Evolutionary conservation across 2,113 vertebrate species (phyloP).

Genomic region (Pholis gunnellus): DNA sequence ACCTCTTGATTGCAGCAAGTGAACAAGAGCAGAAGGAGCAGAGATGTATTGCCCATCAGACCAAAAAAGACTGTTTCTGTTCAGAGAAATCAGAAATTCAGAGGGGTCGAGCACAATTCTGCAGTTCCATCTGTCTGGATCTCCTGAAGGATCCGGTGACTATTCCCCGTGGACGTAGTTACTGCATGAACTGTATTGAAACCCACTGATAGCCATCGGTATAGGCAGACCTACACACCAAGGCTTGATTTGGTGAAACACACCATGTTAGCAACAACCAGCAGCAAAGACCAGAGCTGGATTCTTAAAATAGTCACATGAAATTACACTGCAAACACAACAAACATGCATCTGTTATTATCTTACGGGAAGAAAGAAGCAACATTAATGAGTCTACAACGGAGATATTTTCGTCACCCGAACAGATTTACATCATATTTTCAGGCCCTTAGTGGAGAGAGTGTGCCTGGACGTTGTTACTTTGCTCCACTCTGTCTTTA

Average conservation of each 20-base stretch:
- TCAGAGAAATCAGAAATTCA: no score
- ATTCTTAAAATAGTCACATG: conserved; percentile 7
- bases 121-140: no score
- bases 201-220: conserved; percentile 28
- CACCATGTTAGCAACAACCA: background rate
- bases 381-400: fast-evolving
- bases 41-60: no score
- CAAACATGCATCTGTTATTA: background rate
- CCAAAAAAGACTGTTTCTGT: no score
- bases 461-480: conserved; percentile 41
- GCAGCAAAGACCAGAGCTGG: conserved; percentile 28
- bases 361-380: conserved; percentile 27
- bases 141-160: no score
- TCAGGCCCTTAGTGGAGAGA: conserved; percentile 35
- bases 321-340: conserved; percentile 47
- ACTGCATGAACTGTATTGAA: background rate
- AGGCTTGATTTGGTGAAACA: conserved; percentile 3
- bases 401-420: background rate
- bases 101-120: no score
- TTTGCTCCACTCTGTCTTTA: background rate
- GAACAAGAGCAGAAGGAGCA: no score
- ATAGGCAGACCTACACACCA: background rate
- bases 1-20: no score
- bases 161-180: no score
- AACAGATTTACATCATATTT: conserved; percentile 11